phyloP scores from a whole-genome alignment of 2,113 vertebrate genomes.

The Pica pica region DNA sequence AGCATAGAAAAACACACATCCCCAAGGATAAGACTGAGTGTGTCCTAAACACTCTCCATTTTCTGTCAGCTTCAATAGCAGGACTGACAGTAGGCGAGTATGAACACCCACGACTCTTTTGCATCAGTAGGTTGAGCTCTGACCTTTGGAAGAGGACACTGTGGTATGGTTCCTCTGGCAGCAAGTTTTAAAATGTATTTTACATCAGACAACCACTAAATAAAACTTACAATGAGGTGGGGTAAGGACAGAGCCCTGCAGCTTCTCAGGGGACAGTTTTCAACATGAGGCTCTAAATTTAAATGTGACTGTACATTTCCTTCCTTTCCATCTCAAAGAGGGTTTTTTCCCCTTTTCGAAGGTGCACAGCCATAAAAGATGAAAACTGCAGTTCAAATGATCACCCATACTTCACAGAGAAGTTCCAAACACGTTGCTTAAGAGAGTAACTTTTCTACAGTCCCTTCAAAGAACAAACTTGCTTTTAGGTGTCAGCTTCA shows the following conservation, averaged over 20 bases:
- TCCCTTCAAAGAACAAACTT: background rate
- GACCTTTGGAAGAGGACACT: background rate
- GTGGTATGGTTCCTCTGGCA: background rate
- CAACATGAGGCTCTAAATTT: background rate
- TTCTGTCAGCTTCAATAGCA: background rate
- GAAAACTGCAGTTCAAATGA: background rate
- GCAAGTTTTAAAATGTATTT: background rate
- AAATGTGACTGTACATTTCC: background rate
- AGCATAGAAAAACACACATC: background rate
- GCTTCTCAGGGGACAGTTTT: rapidly evolving
- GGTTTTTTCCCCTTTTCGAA: background rate
- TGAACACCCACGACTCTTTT: background rate
- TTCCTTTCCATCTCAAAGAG: background rate
- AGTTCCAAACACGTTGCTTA: background rate
- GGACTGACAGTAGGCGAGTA: background rate
- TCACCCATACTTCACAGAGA: background rate
- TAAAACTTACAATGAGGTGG: background rate
- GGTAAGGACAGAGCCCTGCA: background rate
- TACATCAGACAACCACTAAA: background rate
- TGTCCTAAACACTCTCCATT: background rate
- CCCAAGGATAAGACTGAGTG: background rate
- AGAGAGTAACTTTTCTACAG: background rate
- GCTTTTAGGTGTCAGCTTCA: background rate
- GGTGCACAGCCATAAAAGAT: background rate
- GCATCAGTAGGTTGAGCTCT: background rate